Percentiles rank a stretch among this genome's conserved stretches.
Conservation (phyloP, 2,113 vertebrate species). For the Riparia riparia region DNA sequence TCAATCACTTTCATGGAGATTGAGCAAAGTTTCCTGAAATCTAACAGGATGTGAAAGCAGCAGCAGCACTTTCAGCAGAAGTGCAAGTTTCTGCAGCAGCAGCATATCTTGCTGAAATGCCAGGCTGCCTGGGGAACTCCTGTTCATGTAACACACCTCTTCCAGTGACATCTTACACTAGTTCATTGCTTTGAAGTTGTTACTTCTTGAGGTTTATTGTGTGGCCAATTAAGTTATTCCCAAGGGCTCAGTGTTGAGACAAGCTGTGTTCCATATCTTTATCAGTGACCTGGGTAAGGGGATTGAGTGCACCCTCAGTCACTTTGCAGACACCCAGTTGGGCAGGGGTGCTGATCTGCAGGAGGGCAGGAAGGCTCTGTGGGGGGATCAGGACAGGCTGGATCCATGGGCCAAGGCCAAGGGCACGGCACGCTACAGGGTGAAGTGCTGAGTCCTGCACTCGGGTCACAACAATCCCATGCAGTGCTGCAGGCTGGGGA, state of each 20-base stretch:
- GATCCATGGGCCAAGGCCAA: neutral
- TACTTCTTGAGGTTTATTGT: neutral
- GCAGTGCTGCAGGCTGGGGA: neutral
- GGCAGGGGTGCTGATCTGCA: neutral
- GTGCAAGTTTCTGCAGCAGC: neutral
- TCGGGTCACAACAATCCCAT: neutral
- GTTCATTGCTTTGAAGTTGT: neutral
- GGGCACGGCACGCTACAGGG: neutral
- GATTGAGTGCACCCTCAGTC: neutral
- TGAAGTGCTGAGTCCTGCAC: neutral
- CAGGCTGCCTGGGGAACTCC: neutral
- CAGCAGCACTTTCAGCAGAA: neutral
- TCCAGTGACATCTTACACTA: neutral
- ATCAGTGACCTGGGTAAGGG: neutral
- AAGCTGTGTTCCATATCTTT: neutral
- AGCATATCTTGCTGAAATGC: neutral
- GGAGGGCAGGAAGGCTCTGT: neutral
- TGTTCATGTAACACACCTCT: neutral
- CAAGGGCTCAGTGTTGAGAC: too few relatives aligned
- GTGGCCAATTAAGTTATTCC: rapidly evolving
- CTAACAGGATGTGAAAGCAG: conserved; percentile 30
- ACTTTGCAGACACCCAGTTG: rapidly evolving
- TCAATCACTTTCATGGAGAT: conserved; percentile 2
- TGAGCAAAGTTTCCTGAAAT: neutral
- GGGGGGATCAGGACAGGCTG: neutral